Evolutionary conservation across 2,113 vertebrate species (phyloP).

Genomic region (Python bivittatus): DNA sequence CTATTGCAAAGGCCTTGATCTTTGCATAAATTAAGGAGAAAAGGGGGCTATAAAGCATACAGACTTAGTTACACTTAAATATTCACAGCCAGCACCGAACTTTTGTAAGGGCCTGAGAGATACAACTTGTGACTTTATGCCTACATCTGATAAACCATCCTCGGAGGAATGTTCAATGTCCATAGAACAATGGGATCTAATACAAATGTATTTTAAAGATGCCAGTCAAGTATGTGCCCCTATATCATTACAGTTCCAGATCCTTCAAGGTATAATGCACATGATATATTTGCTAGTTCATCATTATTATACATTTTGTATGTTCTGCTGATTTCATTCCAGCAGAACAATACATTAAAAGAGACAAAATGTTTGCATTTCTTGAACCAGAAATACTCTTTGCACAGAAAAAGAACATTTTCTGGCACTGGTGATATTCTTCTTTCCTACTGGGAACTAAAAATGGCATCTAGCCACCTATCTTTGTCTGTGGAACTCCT

Average conservation of each 20-base stretch:
- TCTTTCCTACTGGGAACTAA: not conserved
- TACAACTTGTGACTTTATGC: not conserved
- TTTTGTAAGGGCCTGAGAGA: not conserved
- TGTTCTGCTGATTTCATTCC: not conserved
- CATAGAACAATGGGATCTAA: not conserved
- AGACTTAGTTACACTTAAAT: not conserved
- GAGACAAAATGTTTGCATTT: not conserved
- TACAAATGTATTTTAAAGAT: not conserved
- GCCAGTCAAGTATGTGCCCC: not conserved
- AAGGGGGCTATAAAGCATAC: not conserved
- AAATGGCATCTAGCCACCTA: not conserved
- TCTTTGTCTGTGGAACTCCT: not conserved
- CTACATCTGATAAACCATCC: not conserved
- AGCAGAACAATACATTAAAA: not conserved
- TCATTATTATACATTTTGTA: not conserved
- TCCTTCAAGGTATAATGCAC: not conserved
- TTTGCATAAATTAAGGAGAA: not conserved
- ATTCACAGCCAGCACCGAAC: not conserved
- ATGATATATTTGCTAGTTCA: not conserved
- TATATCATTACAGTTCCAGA: not conserved
- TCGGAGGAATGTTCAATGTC: not conserved
- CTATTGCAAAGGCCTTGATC: not conserved
- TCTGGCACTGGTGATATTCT: not conserved
- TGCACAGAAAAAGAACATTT: not conserved
- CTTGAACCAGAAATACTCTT: not conserved